phyloP scores from a whole-genome alignment of 2,797 vertebrate species.

The Cuniculus paca region DNA sequence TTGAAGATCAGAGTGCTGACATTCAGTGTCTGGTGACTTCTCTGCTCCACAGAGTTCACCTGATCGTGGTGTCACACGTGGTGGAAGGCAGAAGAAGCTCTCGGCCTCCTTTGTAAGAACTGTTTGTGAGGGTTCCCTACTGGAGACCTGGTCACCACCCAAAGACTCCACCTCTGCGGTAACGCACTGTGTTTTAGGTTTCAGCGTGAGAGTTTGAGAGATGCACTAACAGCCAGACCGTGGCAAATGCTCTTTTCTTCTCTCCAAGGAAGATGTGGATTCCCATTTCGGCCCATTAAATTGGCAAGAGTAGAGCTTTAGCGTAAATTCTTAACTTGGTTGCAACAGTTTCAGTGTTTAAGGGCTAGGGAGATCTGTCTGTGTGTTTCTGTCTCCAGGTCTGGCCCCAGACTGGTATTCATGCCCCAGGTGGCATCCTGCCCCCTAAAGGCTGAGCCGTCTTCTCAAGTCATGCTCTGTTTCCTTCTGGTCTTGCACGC shows the following conservation, averaged over 20 bases:
- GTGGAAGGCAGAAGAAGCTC: rapidly evolving
- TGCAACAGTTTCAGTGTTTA: rapidly evolving
- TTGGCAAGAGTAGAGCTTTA: rapidly evolving
- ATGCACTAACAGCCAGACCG: rapidly evolving
- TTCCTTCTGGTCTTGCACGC: rapidly evolving
- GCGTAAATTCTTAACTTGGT: background rate
- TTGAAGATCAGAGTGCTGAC: background rate
- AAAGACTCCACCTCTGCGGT: too few species aligned
- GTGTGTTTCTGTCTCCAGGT: rapidly evolving
- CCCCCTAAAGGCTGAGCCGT: rapidly evolving
- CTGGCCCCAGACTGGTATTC: rapidly evolving
- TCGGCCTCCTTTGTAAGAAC: background rate
- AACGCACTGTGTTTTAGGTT: background rate
- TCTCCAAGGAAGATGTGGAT: background rate
- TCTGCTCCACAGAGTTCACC: rapidly evolving
- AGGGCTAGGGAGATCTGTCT: background rate
- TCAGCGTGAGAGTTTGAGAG: background rate
- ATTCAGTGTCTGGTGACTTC: background rate
- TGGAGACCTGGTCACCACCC: background rate
- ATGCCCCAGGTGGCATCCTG: background rate
- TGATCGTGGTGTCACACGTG: rapidly evolving
- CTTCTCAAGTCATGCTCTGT: rapidly evolving
- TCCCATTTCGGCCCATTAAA: background rate
- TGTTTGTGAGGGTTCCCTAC: background rate
- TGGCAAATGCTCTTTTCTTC: rapidly evolving